phyloP scores from a whole-genome alignment of 1,140 invertebrate species.

The Galleria mellonella region DNA sequence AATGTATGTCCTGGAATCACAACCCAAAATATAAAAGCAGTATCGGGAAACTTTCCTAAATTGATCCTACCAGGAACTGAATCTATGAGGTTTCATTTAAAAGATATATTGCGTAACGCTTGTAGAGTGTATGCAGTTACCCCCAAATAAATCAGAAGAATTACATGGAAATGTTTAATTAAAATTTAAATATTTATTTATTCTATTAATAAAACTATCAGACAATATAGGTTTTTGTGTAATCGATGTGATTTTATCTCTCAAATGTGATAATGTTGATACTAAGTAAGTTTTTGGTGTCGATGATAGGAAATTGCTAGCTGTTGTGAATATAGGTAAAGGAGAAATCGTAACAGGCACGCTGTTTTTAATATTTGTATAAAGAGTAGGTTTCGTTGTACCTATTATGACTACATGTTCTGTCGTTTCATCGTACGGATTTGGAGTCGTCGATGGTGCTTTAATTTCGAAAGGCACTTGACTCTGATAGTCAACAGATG shows the following conservation, averaged over 20 bases:
- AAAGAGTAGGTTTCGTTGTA: constrained; percentile 24
- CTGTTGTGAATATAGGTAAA: constrained; percentile 7
- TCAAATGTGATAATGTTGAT: constrained; percentile 43
- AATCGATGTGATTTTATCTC: constrained; percentile 27
- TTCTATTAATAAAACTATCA: constrained; percentile 43
- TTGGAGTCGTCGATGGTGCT: constrained; percentile 27
- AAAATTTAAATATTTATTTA: constrained; percentile 41
- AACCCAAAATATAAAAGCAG: too few species aligned
- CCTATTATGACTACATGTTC: constrained; percentile 42
- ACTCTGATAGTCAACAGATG: constrained; percentile 9
- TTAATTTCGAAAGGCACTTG: constrained; percentile 23
- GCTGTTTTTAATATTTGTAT: constrained; percentile 24
- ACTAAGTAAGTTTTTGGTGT: constrained; percentile 40
- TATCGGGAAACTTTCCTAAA: too few species aligned
- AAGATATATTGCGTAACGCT: too few species aligned
- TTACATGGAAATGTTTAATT: constrained; percentile 3
- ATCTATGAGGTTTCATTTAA: too few species aligned
- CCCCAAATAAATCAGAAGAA: too few species aligned
- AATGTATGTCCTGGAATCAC: too few species aligned
- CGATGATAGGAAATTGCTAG: constrained; percentile 12
- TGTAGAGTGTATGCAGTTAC: not conserved
- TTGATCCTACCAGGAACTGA: too few species aligned
- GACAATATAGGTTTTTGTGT: constrained; percentile 39
- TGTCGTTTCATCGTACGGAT: constrained; percentile 23
- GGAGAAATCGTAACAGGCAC: constrained; percentile 10